phyloP scores from a whole-genome alignment of 1,140 invertebrate species.

The Sycophaga agraensis region DNA sequence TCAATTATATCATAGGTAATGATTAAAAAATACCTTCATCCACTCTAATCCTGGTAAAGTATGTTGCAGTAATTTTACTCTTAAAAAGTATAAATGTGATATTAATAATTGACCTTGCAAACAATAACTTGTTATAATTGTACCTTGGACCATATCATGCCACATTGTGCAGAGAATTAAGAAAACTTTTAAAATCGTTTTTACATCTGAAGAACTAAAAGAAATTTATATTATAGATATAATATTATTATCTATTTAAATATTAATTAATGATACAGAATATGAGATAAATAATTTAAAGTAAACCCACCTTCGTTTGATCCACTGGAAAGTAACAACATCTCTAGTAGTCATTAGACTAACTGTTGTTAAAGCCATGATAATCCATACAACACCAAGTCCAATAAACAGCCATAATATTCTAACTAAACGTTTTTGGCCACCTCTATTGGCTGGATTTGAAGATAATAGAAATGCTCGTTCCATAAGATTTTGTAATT shows the following conservation, averaged over 20 bases:
- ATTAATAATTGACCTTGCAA: conserved; percentile 76
- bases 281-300: conserved; percentile 16
- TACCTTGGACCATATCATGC: conserved; percentile 77
- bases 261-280: not conserved
- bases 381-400: conserved; percentile 67
- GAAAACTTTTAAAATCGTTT: conserved; percentile 61
- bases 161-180: conserved; percentile 69
- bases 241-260: not conserved
- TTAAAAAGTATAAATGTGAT: conserved; percentile 70
- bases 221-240: conserved; percentile 26
- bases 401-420: conserved; percentile 73
- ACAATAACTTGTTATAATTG: conserved; percentile 76
- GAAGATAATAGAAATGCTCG: conserved; percentile 74
- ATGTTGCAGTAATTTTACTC: conserved; percentile 70
- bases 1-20: not conserved
- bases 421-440: conserved; percentile 67
- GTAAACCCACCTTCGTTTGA: conserved; percentile 52
- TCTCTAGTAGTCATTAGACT: conserved; percentile 67
- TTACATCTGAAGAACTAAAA: conserved; percentile 57
- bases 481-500: conserved; percentile 87
- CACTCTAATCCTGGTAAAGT: conserved; percentile 70
- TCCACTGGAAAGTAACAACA: conserved; percentile 66
- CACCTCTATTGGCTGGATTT: conserved; percentile 65
- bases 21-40: conserved; percentile 65
- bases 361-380: conserved; percentile 66